phyloP scores from a whole-genome alignment of 2,797 vertebrate species.

The Chrysocyon brachyurus region DNA sequence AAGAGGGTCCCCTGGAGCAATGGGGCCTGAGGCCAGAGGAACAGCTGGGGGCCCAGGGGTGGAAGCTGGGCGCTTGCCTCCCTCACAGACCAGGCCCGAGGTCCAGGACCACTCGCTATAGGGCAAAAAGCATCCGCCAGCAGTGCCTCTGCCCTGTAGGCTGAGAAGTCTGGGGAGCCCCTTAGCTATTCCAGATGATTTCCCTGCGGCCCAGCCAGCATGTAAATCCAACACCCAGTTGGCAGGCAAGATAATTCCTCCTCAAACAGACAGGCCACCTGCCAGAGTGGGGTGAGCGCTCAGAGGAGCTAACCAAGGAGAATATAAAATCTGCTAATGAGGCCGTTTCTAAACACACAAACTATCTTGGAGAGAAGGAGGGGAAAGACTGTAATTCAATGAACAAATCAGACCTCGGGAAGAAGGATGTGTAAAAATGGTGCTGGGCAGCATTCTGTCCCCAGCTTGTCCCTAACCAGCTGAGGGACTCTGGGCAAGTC shows the following conservation, averaged over 20 bases:
- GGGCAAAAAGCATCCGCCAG: not conserved
- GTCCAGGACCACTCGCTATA: not conserved
- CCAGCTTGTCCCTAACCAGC: not conserved
- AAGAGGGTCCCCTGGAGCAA: not conserved
- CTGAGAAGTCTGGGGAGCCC: not conserved
- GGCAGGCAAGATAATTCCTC: constrained; percentile 15
- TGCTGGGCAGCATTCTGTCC: not conserved
- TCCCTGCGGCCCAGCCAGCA: not conserved
- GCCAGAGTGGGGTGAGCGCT: not conserved
- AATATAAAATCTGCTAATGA: not conserved
- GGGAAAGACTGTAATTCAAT: not conserved
- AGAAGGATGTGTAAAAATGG: not conserved
- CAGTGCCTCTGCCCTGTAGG: rapidly evolving
- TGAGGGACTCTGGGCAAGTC: not conserved
- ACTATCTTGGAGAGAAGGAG: no score
- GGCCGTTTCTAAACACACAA: not conserved
- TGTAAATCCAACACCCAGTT: not conserved
- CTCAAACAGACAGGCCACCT: constrained; percentile 41
- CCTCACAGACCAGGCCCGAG: not conserved
- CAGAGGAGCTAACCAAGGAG: not conserved
- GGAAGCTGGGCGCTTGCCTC: not conserved
- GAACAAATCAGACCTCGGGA: not conserved
- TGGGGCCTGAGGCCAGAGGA: not conserved
- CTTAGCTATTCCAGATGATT: not conserved
- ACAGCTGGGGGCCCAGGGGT: not conserved